These are phyloP conservation scores for Anodontia alba DNA, from an alignment of 2,888 invertebrate genomes.

Conservation along the genomic window DNA sequence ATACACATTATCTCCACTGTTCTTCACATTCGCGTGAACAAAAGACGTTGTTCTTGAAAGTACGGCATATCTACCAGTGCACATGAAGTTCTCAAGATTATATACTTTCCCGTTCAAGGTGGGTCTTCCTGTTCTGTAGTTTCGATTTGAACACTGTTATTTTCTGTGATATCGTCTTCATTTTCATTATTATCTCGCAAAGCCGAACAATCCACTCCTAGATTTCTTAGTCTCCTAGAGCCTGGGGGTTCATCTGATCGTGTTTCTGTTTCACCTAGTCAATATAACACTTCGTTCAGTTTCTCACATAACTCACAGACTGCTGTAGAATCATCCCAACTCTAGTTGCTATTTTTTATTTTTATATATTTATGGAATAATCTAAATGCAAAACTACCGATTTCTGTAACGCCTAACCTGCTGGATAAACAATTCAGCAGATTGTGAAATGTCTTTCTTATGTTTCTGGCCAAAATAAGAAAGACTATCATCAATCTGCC, in stretches of 20 bases:
- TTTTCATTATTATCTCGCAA: neutral
- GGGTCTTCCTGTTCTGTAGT: neutral
- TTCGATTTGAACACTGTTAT: neutral
- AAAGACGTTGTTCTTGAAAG: too few species aligned
- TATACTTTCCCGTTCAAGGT: neutral
- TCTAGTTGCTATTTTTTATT: neutral
- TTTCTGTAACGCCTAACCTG: too few species aligned
- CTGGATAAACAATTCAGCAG: too few species aligned
- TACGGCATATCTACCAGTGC: too few species aligned
- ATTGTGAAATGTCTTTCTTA: too few species aligned
- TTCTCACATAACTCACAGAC: neutral
- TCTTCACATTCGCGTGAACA: too few species aligned
- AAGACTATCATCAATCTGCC: too few species aligned
- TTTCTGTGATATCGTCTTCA: neutral
- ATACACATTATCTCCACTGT: too few species aligned
- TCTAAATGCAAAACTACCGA: too few species aligned
- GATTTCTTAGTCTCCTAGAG: neutral
- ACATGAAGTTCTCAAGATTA: too few species aligned
- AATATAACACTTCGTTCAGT: constrained; percentile 11
- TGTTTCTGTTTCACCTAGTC: neutral
- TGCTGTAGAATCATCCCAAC: neutral
- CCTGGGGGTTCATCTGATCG: constrained; percentile 1
- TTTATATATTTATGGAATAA: too few species aligned
- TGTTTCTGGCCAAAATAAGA: too few species aligned
- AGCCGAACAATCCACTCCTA: constrained; percentile 13